These are phyloP conservation scores for Anthonomus grandis DNA, from an alignment of 1,140 invertebrate genomes.

Conservation along the genomic window DNA sequence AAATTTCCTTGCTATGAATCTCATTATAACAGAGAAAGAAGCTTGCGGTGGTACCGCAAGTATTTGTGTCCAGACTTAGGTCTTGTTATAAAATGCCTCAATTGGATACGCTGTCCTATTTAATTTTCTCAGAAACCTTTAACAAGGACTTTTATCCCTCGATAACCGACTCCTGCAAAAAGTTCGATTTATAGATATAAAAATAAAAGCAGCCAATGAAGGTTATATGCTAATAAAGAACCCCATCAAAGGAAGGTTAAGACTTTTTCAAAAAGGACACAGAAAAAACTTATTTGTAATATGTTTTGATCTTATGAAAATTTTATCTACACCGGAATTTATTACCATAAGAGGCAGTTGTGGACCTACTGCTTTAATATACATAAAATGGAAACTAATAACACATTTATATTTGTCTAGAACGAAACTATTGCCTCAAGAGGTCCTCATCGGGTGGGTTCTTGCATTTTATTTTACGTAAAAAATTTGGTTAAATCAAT, in stretches of 20 bases:
- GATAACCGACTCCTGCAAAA: constrained; percentile 24
- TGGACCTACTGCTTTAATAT: constrained; percentile 29
- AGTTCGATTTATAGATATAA: constrained; percentile 19
- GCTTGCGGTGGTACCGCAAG: background rate
- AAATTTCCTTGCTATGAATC: too few species aligned
- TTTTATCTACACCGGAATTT: constrained; percentile 21
- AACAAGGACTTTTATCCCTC: constrained; percentile 16
- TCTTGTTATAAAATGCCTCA: background rate
- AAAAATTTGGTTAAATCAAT: constrained; percentile 28
- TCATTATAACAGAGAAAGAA: too few species aligned
- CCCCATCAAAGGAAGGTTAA: constrained; percentile 21
- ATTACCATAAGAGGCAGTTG: constrained; percentile 27
- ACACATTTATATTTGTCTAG: constrained; percentile 23
- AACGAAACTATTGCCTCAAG: constrained; percentile 22
- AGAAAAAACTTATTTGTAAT: constrained; percentile 12
- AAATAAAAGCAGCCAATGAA: constrained; percentile 14
- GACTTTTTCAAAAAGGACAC: constrained; percentile 14
- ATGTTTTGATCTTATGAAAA: constrained; percentile 27
- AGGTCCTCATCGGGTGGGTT: constrained; percentile 24
- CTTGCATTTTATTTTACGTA: constrained; percentile 23
- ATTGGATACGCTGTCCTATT: background rate
- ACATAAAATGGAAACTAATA: constrained; percentile 16
- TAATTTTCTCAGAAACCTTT: constrained; percentile 1
- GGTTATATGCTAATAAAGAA: constrained; percentile 16
- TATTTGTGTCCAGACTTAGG: background rate